Evolutionary conservation across 2,888 invertebrate species (phyloP), one percentile per base, ranked within the genome.

Genomic region (Caradrina kadenii): DNA sequence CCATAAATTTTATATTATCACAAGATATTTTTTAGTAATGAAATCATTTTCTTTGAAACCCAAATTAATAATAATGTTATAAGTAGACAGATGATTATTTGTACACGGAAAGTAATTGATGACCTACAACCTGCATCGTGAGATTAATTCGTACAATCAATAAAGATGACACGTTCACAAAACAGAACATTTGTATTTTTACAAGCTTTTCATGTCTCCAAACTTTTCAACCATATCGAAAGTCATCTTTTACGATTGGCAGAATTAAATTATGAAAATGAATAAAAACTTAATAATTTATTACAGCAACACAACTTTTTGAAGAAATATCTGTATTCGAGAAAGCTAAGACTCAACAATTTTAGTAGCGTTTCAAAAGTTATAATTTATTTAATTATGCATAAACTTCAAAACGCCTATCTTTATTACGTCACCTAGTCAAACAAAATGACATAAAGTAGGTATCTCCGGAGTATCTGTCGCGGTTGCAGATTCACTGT

Each of bases 121-220:
- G 72, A 76, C 66, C 80, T 67, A 58, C 64, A 62, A 69, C 49
- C 22, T 31, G 35, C 35, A 31, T 42, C 17, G 54, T 8, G 42
- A 50, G 58, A 76, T 70, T 83, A 50, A 80, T 76, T 69, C 17
- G 39, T 50, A 61, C 61, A 72, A 79, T 79, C 73, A 78, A 82
- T 78, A 78, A 73, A 50, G 31, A 49, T 73, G 82, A 82, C 79
- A 82, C 56, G 21, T 58, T 48, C 73, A 77, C 66, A 63, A 79
- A 26, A 66, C 56, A 58, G 11, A 61, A 63, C 60, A 63, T 75
- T 75, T 65, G 50, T 74, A 72, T 39, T 54, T 70, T 48, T 59
- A 22, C 42, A 15, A 45, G 42, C 10, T 54, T 59, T 42, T 54
- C n/a, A 48, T 53, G 31, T 31, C 7, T 39, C 3, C 4, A 22